Base-by-base conservation (phyloP, 2,113 vertebrate genomes). In the Rafetus swinhoei region DNA sequence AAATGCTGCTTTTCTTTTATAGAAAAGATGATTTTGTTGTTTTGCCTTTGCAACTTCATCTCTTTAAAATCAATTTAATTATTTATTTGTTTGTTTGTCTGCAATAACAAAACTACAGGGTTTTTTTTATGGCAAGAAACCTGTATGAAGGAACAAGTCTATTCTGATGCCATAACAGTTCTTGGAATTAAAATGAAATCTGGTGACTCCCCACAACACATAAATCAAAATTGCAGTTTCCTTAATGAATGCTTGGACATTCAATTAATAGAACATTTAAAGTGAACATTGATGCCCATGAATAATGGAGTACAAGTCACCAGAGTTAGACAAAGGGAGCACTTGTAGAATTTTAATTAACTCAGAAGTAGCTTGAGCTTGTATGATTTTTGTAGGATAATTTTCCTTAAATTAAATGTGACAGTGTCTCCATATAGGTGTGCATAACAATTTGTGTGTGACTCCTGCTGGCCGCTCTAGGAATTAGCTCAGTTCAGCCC, bases 221-320 rank as follows among this genome's bases (percentile, higher is more conserved):
- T 84, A 90, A 93, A 93, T 94, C 77, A 94, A 87, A 95, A 92
- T 89, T 56, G 86, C 11, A 54, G 25, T 89, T 95, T 93, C 13
- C 56, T 89, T 93, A 88, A 82, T 60, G 56, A 86, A 74, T 82
- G 19, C 65, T 87, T 90, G 79, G 86, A 87, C 54, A 94, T 92
- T 39, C 29, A 90, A 57, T 84, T 22, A 19, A 59, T 92, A 80
- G 45, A 87, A 65, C 24, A 56, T 39, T 92, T 90, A 21, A 93
- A 93, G 85, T 32, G 74, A 86, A 14, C 50, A 35, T 32, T 84
- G 77, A 59, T 93, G 74, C 5, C 65, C 13, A 24, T 81, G n/a
- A 95, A 88, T 92, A 96, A 92, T 89, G 69, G 69, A 88, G n/a
- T 57, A 90, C 84, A 92, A 76, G 27, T 45, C 74, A 45, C 32